A percentile compares a stretch with the other conserved stretches of the same genome.
Conservation (phyloP, 2,888 invertebrate species). For the Cremastinae sp. region DNA sequence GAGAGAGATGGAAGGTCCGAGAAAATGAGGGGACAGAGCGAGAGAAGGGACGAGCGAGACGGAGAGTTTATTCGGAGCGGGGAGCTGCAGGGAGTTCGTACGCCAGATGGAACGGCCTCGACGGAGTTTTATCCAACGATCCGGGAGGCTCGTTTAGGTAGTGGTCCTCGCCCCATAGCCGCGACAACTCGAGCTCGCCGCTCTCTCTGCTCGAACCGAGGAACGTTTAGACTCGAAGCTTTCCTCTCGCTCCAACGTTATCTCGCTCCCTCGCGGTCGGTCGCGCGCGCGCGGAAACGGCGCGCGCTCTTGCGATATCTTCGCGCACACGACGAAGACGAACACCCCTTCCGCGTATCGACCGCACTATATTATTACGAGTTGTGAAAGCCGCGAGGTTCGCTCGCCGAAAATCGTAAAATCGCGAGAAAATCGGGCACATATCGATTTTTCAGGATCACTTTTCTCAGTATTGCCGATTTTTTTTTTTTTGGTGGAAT, state of each 20-base stretch:
- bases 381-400: constrained; percentile 32
- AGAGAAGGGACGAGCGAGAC: constrained; percentile 21
- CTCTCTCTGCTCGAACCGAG: constrained; percentile 39
- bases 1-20: not conserved
- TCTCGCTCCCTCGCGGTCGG: constrained; percentile 20
- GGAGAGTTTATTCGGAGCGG: constrained; percentile 11
- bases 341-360: constrained; percentile 61
- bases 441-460: not conserved
- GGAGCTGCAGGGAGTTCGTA: constrained; percentile 72
- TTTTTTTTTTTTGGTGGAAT: too few species aligned
- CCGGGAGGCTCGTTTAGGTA: constrained; percentile 78
- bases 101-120: constrained; percentile 76
- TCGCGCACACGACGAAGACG: constrained; percentile 47
- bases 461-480: too few species aligned
- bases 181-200: constrained; percentile 70
- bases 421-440: constrained; percentile 8
- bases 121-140: constrained; percentile 78
- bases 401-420: constrained; percentile 11
- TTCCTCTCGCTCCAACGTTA: constrained; percentile 8
- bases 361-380: constrained; percentile 55
- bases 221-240: constrained; percentile 46
- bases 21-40: not conserved
- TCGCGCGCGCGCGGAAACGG: constrained; percentile 28
- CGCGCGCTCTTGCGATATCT: constrained; percentile 37
- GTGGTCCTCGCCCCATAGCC: constrained; percentile 78